Evolutionary conservation across 30 jellyfish, hydroid and myxozoan genomes (phyloP).

Genomic region (Chrysaora quinquecirrha): DNA sequence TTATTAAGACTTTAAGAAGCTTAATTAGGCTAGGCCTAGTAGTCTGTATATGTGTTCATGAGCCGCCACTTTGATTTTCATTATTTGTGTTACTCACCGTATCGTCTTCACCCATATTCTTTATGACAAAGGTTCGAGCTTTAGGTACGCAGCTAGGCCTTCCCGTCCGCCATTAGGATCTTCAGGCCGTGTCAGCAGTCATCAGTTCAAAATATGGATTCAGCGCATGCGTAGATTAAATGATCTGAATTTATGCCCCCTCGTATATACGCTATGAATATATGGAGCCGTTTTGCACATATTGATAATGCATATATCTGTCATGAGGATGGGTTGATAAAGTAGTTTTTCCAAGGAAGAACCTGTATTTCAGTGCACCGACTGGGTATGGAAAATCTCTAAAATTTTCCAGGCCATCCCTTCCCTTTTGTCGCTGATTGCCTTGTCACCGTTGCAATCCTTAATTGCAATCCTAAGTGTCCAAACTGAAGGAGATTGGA

Average conservation of each 20-base stretch:
- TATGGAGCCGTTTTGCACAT: background rate
- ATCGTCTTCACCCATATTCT: background rate
- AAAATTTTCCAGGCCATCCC: no score
- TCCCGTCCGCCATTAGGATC: background rate
- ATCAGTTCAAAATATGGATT: background rate
- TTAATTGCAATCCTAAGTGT: no score
- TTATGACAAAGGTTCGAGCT: background rate
- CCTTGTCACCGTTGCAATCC: no score
- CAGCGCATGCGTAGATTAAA: background rate
- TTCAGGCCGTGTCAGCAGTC: background rate
- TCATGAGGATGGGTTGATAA: conserved; percentile 1
- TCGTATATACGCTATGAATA: background rate
- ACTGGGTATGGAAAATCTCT: no score
- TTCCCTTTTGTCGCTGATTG: no score
- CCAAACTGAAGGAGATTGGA: no score
- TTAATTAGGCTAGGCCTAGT: background rate
- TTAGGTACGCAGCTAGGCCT: conserved; percentile 2
- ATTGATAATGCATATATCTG: background rate
- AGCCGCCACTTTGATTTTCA: background rate
- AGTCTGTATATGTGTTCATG: background rate
- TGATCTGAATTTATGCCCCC: background rate
- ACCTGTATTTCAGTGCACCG: no score
- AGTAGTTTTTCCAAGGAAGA: no score
- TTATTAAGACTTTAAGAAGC: background rate
- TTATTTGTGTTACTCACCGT: background rate